These are phyloP conservation scores for Corythornis madagascariensis DNA, from an alignment of 2,113 vertebrate genomes.

Conservation along the genomic window DNA sequence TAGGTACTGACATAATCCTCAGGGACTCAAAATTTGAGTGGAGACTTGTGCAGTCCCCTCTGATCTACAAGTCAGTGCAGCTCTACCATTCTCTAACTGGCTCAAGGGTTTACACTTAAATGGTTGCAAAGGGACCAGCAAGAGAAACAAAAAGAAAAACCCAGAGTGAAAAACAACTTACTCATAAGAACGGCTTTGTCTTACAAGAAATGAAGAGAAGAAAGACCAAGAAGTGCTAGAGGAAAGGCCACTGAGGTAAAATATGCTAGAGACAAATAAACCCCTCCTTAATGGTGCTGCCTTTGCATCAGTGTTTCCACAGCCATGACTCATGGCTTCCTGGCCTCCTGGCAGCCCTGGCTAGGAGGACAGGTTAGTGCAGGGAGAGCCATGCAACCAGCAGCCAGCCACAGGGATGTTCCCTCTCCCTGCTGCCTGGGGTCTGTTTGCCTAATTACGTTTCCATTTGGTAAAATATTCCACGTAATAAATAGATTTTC, in stretches of 20 bases:
- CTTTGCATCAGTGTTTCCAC: slow-evolving; percentile 24
- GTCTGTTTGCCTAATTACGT: not conserved
- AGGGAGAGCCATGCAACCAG: not conserved
- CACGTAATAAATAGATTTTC: not conserved
- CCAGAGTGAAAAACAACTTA: not conserved
- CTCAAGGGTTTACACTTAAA: not conserved
- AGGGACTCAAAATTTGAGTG: not conserved
- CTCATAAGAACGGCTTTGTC: not conserved
- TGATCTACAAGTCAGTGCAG: not conserved
- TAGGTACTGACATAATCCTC: not conserved
- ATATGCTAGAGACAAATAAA: not conserved
- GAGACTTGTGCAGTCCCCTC: not conserved
- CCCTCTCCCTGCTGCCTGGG: not conserved
- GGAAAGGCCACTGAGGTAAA: not conserved
- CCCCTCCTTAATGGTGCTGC: not conserved
- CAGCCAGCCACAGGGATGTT: not conserved
- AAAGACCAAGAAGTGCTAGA: not conserved
- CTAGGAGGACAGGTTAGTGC: not conserved
- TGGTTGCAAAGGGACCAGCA: not conserved
- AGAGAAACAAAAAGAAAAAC: not conserved
- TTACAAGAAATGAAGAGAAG: not conserved
- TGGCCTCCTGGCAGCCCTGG: not conserved
- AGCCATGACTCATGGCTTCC: not conserved
- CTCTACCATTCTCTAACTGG: not conserved
- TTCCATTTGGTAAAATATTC: not conserved